A percentile compares a stretch with the other conserved stretches of the same genome.
Evolutionary conservation across 2,797 vertebrate species (phyloP).

Genomic region (Lindbergichthys nudifrons): DNA sequence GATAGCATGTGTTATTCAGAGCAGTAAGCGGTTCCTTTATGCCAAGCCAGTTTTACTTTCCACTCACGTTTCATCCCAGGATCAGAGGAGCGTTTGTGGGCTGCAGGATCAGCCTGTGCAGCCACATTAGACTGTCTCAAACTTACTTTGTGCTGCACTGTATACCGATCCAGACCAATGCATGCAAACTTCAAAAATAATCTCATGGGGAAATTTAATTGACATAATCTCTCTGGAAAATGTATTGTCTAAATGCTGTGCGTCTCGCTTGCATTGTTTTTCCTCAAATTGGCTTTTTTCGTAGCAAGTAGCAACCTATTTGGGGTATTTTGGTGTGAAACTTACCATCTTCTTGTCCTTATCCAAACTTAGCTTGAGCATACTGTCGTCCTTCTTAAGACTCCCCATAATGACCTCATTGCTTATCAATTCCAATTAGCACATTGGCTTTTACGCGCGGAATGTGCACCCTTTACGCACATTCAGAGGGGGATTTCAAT

Average conservation of each 20-base stretch:
- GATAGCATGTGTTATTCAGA: conserved; percentile 59
- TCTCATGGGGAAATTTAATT: neutral
- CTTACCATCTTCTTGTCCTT: accelerated
- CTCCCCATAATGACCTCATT: conserved; percentile 24
- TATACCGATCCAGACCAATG: neutral
- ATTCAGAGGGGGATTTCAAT: neutral
- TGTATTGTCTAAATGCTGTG: neutral
- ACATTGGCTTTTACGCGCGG: conserved; percentile 55
- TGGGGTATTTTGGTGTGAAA: no score
- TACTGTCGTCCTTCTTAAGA: neutral
- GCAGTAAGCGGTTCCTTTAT: conserved; percentile 72
- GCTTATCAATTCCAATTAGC: conserved; percentile 34
- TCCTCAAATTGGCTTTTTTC: neutral
- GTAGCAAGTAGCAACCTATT: neutral
- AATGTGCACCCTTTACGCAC: conserved; percentile 26
- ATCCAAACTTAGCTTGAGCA: neutral
- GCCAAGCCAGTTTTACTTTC: conserved; percentile 83
- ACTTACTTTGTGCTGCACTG: conserved; percentile 67
- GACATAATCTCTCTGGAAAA: neutral
- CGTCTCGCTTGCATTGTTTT: neutral
- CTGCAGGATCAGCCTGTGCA: conserved; percentile 67
- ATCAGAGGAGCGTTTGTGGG: conserved; percentile 81
- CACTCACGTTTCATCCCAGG: conserved; percentile 85
- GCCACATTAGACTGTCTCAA: conserved; percentile 62
- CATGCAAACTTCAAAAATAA: conserved; percentile 18